These are phyloP conservation scores for Homalodisca vitripennis DNA, from an alignment of 1,140 invertebrate genomes.

Conservation along the genomic window DNA sequence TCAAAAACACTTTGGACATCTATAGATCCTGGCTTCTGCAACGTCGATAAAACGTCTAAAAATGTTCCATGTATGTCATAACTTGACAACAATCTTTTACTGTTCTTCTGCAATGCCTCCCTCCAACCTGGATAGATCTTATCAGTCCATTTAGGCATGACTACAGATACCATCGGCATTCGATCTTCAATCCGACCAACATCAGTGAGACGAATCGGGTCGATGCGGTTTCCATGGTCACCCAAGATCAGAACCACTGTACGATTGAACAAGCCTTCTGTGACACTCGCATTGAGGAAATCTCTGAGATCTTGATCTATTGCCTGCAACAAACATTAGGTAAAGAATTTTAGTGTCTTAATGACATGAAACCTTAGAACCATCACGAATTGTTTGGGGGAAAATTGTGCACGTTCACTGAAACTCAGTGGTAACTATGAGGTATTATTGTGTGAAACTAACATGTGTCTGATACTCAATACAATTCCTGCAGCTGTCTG, in stretches of 20 bases:
- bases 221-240: slow-evolving; percentile 58
- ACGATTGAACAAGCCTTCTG: slow-evolving; percentile 49
- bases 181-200: slow-evolving; percentile 58
- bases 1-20: slow-evolving; percentile 30
- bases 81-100: slow-evolving; percentile 47
- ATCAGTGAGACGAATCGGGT: slow-evolving; percentile 51
- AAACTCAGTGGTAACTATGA: no score
- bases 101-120: slow-evolving; percentile 50
- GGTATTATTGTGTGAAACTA: no score
- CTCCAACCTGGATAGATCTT: slow-evolving; percentile 46
- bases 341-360: background rate
- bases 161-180: slow-evolving; percentile 56
- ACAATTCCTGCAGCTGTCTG: no score
- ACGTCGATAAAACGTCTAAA: slow-evolving; percentile 29
- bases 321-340: slow-evolving; percentile 39
- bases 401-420: no score
- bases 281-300: slow-evolving; percentile 45
- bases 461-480: no score
- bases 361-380: no score
- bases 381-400: no score
- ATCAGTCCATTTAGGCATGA: slow-evolving; percentile 52
- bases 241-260: slow-evolving; percentile 53
- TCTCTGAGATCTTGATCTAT: slow-evolving; percentile 51
- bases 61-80: slow-evolving; percentile 50
- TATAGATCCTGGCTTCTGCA: slow-evolving; percentile 6